Base-by-base conservation (phyloP, 92 coral and sea anemone species). In the Chrysogorgia sp. region DNA sequence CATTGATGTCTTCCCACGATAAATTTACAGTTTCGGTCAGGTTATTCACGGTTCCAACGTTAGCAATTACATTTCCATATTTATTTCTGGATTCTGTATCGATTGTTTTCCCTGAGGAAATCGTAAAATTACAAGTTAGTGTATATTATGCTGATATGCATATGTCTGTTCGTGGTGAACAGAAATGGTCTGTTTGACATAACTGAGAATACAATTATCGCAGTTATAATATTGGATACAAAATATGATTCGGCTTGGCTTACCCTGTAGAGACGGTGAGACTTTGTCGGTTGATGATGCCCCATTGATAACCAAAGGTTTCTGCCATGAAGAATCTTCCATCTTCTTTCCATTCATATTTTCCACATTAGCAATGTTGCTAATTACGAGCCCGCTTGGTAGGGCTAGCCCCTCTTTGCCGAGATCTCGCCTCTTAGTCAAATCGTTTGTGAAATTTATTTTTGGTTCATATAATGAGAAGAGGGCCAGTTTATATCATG, bases 1-100 rank as follows among this genome's bases (percentile, higher is more conserved):
- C 97, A 75, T 92, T 84, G 76, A 92, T 65, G 17, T 89, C 85
- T 45, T 87, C 85, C 97, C 97, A 92, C 0, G 90, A 80, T 0
- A 92, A 49, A 35, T 87, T 58, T 20, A 91, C 89, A 48, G 88
- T 83, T 50, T 89, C 86, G 19, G 60, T 85, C 49, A 84, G 76
- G 32, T 66, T 82, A 25, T 82, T 88, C 26, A 83, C 92, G 31
- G 87, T 77, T 8, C 64, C 85, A 47, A 74, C 85, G 59, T 89
- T 89, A 3, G 88, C 85, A 41, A 86, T 86, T 15, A 89, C 90
- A 47, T 80, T 68, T 25, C 81, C 81, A 17, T 70, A 56, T 1
- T 85, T 48, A 50, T 67, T 87, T 29, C 70, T 60, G 50, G 56
- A 79, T 7, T 82, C 86, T 32, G 21, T 29, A 22, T 48, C 37